phyloP scores from a whole-genome alignment of 2,113 vertebrate species.

The Mustelus asterias region DNA sequence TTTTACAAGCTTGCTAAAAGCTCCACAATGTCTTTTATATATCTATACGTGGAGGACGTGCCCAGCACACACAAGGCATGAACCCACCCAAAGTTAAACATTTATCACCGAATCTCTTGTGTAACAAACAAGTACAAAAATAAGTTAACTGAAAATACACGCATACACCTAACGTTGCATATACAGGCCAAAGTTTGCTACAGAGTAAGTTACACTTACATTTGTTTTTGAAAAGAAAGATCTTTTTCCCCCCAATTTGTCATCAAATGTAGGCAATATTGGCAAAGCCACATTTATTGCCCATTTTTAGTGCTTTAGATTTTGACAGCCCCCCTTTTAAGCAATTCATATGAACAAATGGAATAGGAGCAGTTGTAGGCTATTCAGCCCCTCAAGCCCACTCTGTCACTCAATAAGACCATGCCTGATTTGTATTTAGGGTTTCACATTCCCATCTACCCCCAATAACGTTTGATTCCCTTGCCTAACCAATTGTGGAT shows the following conservation, averaged over 20 bases:
- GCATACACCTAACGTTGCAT: background rate
- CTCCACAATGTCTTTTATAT: conserved; percentile 16
- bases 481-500: background rate
- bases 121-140: background rate
- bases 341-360: background rate
- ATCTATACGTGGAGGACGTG: conserved; percentile 14
- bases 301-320: background rate
- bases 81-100: conserved; percentile 3
- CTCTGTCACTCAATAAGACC: too few relatives aligned
- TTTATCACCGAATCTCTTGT: conserved; percentile 2
- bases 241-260: background rate
- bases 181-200: background rate
- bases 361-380: too few relatives aligned
- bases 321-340: background rate
- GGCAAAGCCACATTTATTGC: background rate
- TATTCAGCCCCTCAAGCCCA: too few relatives aligned
- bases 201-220: background rate
- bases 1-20: conserved; percentile 35
- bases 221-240: background rate
- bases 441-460: too few relatives aligned
- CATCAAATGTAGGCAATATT: background rate
- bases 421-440: too few relatives aligned
- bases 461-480: too few relatives aligned
- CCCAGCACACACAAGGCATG: background rate
- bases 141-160: background rate